These are phyloP conservation scores for Labia minor DNA, from an alignment of 2,888 invertebrate species.

Conservation along the genomic window DNA sequence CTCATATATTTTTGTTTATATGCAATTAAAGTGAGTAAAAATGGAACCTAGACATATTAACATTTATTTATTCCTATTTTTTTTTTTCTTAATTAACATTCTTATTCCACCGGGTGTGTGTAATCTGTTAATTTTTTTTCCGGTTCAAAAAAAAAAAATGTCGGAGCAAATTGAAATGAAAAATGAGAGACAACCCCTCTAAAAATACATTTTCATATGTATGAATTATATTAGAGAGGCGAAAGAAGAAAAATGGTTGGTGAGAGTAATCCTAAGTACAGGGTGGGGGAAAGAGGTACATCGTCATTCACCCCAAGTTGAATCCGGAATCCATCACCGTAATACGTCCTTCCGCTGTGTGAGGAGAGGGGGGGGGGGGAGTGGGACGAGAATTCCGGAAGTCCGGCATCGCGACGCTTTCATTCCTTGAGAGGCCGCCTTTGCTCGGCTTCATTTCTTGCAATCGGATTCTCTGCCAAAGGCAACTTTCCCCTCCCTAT, in stretches of 20 bases:
- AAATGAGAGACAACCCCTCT: neutral
- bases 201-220: neutral
- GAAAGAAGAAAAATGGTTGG: neutral
- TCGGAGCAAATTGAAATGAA: neutral
- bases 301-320: neutral
- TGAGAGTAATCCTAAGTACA: neutral
- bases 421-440: neutral
- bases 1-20: too few relatives aligned
- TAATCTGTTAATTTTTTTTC: neutral
- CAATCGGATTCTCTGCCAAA: neutral
- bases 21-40: too few relatives aligned
- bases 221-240: neutral
- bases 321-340: conserved; percentile 6
- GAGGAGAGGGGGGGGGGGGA: too few relatives aligned
- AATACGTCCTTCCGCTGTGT: neutral
- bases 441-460: neutral
- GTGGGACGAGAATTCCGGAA: neutral
- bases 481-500: neutral
- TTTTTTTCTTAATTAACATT: neutral
- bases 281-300: neutral
- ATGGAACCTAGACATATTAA: too few relatives aligned
- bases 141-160: neutral
- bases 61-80: too few relatives aligned
- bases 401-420: conserved; percentile 7
- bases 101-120: neutral